phyloP scores from a whole-genome alignment of 2,888 invertebrate genomes.

The Acrobasis repandana region DNA sequence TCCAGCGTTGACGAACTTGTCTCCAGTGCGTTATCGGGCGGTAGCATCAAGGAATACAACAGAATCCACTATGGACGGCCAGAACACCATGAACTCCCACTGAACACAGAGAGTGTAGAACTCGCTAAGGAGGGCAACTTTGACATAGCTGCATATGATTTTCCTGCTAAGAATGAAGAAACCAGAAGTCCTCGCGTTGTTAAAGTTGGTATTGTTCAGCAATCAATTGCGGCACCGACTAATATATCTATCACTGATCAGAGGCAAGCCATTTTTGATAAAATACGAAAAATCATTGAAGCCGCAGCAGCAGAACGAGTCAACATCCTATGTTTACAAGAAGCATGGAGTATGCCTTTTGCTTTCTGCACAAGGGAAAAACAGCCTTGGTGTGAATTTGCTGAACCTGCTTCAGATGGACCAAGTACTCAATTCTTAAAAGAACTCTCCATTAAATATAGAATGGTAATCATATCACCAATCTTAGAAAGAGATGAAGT shows the following conservation, averaged over 20 bases:
- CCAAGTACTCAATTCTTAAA: constrained; percentile 92
- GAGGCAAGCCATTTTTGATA: constrained; percentile 89
- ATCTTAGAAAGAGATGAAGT: constrained; percentile 96
- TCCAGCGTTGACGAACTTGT: constrained; percentile 63
- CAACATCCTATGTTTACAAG: constrained; percentile 97
- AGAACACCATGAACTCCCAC: constrained; percentile 75
- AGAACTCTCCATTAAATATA: constrained; percentile 89
- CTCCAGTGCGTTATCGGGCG: constrained; percentile 44
- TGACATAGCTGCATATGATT: constrained; percentile 89
- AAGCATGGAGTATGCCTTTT: constrained; percentile 99
- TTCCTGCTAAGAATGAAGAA: constrained; percentile 87
- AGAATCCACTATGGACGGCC: constrained; percentile 91
- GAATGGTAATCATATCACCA: constrained; percentile 97
- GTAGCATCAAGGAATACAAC: constrained; percentile 86
- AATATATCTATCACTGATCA: constrained; percentile 88
- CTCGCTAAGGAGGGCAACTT: constrained; percentile 83
- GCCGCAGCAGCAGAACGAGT: constrained; percentile 90
- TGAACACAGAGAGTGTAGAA: constrained; percentile 72
- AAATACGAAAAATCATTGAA: constrained; percentile 88
- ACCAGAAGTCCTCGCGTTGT: constrained; percentile 88
- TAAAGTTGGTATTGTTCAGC: constrained; percentile 93
- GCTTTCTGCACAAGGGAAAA: constrained; percentile 99
- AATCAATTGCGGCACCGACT: constrained; percentile 90
- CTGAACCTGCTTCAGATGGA: constrained; percentile 93
- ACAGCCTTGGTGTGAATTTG: constrained; percentile 98